Evolutionary conservation across 2,888 invertebrate genomes (phyloP).

Genomic region (Melitaea athalia): DNA sequence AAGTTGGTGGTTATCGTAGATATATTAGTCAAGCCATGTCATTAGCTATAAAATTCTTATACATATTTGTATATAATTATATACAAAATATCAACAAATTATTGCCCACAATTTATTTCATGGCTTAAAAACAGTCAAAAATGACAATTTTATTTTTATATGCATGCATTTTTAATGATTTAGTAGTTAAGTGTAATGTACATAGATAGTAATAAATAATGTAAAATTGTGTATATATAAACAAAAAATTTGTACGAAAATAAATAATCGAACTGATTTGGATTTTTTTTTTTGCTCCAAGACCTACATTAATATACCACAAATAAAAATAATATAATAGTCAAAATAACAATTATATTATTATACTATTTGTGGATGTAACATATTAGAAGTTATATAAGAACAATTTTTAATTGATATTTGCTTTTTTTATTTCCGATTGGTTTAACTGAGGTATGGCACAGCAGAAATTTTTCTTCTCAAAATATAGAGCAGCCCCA

Average conservation of each 20-base stretch:
- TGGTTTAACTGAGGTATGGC: too few relatives aligned
- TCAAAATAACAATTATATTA: background rate
- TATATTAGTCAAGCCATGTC: too few relatives aligned
- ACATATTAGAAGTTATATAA: too few relatives aligned
- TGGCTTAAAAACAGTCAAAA: background rate
- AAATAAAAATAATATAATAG: background rate
- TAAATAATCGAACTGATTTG: conserved; percentile 8
- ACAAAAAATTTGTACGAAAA: conserved; percentile 22
- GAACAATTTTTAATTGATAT: too few relatives aligned
- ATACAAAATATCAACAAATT: background rate
- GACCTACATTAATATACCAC: background rate
- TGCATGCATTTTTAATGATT: conserved; percentile 15
- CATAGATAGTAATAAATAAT: background rate
- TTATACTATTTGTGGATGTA: too few relatives aligned
- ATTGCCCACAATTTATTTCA: background rate
- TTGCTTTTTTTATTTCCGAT: too few relatives aligned
- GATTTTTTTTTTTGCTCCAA: background rate
- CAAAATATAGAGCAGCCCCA: too few relatives aligned
- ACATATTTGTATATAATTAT: too few relatives aligned
- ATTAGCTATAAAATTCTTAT: too few relatives aligned
- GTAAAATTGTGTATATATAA: conserved; percentile 14
- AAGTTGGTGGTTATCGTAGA: too few relatives aligned
- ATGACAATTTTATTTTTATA: background rate
- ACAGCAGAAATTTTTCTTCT: too few relatives aligned
- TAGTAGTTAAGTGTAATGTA: conserved; percentile 7